phyloP scores from a whole-genome alignment of 2,113 vertebrate genomes.

The Megalops atlanticus region DNA sequence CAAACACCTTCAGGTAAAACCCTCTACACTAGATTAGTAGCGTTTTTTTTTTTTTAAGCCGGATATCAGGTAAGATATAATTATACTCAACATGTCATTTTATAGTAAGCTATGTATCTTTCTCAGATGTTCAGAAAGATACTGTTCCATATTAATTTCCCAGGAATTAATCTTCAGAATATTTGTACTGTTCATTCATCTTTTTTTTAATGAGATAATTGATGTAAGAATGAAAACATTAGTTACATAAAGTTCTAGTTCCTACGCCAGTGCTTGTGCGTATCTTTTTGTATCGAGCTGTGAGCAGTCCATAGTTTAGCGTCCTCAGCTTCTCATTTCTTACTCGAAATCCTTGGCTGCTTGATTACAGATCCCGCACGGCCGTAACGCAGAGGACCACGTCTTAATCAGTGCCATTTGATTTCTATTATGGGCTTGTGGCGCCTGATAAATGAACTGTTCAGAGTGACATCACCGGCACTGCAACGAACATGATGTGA shows the following conservation, averaged over 20 bases:
- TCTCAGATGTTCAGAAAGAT: background rate
- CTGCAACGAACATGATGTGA: conserved; percentile 54
- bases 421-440: conserved; percentile 53
- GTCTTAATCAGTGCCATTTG: conserved; percentile 23
- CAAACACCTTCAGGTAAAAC: background rate
- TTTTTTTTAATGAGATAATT: no score
- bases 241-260: conserved; percentile 15
- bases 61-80: background rate
- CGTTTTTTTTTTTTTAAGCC: background rate
- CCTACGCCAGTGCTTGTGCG: conserved; percentile 29
- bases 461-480: conserved; percentile 55
- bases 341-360: conserved; percentile 42
- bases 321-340: conserved; percentile 20
- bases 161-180: background rate
- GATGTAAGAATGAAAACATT: background rate
- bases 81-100: background rate
- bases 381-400: conserved; percentile 26
- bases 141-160: background rate
- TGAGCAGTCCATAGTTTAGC: conserved; percentile 29
- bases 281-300: conserved; percentile 24
- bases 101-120: background rate
- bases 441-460: conserved; percentile 42
- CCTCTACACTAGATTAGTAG: background rate
- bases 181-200: background rate
- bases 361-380: conserved; percentile 42